Conservation (phyloP, 2,113 vertebrate species). For the Equus quagga region DNA sequence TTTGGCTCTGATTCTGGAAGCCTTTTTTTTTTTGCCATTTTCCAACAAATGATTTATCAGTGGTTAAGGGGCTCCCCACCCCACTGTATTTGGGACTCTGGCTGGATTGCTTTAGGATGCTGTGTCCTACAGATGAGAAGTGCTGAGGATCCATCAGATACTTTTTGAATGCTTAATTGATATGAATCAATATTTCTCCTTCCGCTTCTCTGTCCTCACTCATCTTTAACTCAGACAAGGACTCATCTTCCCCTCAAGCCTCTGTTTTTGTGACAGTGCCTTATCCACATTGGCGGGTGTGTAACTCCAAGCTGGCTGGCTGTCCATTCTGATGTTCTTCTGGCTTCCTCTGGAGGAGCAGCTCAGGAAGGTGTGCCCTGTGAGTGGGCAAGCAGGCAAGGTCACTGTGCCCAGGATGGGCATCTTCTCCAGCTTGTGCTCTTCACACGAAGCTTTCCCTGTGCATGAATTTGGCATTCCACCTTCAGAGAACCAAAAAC, state of each 20-base stretch:
- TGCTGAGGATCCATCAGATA: not conserved
- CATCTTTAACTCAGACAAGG: not conserved
- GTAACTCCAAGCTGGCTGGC: constrained; percentile 16
- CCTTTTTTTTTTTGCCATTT: not conserved
- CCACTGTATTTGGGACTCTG: not conserved
- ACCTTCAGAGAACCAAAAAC: not conserved
- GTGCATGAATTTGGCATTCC: not conserved
- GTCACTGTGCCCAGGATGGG: not conserved
- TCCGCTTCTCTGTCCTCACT: not conserved
- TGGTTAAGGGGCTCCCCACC: not conserved
- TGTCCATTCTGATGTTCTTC: constrained; percentile 46
- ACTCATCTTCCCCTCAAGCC: not conserved
- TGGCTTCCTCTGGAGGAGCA: constrained; percentile 45
- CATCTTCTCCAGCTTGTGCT: not conserved
- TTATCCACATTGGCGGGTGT: not conserved
- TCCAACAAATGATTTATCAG: not conserved
- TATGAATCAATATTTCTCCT: not conserved
- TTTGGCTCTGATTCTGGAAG: constrained; percentile 21
- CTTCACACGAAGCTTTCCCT: not conserved
- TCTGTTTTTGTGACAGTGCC: not conserved
- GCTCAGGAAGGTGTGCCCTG: not conserved
- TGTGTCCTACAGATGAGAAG: not conserved
- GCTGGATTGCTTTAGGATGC: not conserved
- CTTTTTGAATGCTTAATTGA: not conserved
- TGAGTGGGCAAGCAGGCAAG: not conserved